Evolutionary conservation across 2,113 vertebrate genomes (phyloP), one percentile per base, ranked within the genome.

Genomic region (Etia nguti): DNA sequence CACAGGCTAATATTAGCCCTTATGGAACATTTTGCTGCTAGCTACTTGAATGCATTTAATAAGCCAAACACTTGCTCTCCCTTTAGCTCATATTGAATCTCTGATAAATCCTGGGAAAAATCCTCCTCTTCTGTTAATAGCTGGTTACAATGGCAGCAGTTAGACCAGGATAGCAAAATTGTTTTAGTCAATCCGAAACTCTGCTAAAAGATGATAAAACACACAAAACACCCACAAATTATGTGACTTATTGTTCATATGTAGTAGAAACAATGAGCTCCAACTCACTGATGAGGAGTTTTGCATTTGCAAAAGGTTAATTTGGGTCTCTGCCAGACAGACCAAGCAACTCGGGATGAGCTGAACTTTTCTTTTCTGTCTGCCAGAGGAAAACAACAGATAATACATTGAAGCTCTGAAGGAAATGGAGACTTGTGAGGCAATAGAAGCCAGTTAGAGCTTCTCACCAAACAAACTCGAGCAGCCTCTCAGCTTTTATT

Each of bases 401-500:
- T 29, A 41, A 43, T 20, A 50, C 38, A 68, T 41, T 87, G 52
- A 70, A 57, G 31, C 41, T 10, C 26, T 48, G 48, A 38, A 79
- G 56, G 48, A 82, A 84, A 88, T 77, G 2, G 46, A 26, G 52
- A 81, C 18, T 38, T 79, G 24, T 83, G 65, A 81, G 29, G 50
- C 43, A 34, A 81, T 79, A 57, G 80, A 73, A 41, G 18, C 31
- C n/a, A 34, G 22, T 68, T 68, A 41, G 24, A 87, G 81, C 79
- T 55, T 89, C 85, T 86, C 89, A 86, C 84, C 41, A 43, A 79
- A 56, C 62, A 84, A 81, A 83, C 82, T 84, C n/a, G 46, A 87
- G 83, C 87, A 90, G 79, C 65, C 75, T 81, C 83, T 84, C 82
- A n/a, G 86, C 77, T 83, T 84, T 79, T 91, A 82, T 91, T 92